These are phyloP conservation scores for Otis tarda DNA, from an alignment of 2,113 vertebrate species.

Conservation along the genomic window DNA sequence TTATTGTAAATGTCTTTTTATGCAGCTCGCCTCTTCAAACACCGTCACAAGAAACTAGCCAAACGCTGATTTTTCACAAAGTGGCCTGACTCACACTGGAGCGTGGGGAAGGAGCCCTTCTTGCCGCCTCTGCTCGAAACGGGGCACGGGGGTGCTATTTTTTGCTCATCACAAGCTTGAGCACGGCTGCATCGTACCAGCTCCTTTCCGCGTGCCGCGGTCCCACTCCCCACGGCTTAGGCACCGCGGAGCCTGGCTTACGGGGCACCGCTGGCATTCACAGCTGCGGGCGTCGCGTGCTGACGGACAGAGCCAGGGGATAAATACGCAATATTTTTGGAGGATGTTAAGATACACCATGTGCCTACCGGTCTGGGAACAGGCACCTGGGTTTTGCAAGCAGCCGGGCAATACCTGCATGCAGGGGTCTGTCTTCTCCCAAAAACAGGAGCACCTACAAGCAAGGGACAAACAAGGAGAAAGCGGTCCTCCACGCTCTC, in stretches of 20 bases:
- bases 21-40: constrained; percentile 1
- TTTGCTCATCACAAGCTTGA: not conserved
- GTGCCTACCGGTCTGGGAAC: not conserved
- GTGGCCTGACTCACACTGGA: not conserved
- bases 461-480: not conserved
- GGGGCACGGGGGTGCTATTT: accelerated
- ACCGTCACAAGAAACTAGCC: constrained; percentile 16
- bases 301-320: not conserved
- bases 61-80: not conserved
- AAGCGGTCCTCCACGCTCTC: not conserved
- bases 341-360: too few species aligned
- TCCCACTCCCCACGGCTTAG: not conserved
- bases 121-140: not conserved
- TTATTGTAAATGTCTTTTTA: constrained; percentile 42
- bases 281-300: accelerated
- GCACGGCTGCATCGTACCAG: not conserved
- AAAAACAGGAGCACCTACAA: accelerated
- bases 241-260: not conserved
- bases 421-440: not conserved
- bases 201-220: not conserved
- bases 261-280: accelerated
- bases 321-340: accelerated
- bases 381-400: not conserved
- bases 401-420: not conserved
- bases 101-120: not conserved